Percentiles rank a stretch among this genome's conserved stretches.
These are phyloP conservation scores for Eira barbara DNA, from an alignment of 2,113 vertebrate genomes.

Conservation along the genomic window DNA sequence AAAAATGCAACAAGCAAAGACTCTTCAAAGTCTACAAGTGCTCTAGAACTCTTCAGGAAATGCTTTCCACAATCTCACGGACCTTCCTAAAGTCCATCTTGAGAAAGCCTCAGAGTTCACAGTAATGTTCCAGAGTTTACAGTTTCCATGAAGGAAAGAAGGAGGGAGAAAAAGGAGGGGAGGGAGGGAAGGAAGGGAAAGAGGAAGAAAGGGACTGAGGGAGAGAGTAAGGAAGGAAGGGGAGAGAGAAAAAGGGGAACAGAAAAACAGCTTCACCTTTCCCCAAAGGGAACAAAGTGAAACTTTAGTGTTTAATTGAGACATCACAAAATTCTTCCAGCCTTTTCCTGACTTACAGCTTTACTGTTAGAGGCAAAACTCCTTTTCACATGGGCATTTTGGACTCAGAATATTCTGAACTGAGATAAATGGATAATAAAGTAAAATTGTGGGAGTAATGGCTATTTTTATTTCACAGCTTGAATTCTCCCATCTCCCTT, in stretches of 20 bases:
- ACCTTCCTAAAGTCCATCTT: neutral
- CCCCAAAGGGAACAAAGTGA: neutral
- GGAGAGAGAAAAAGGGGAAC: neutral
- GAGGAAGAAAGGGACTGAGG: neutral
- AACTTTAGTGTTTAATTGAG: neutral
- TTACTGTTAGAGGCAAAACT: neutral
- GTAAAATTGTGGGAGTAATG: neutral
- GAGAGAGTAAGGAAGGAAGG: neutral
- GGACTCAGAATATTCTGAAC: neutral
- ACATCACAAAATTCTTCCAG: neutral
- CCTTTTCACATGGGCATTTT: neutral
- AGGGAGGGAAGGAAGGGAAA: accelerated
- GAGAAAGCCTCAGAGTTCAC: neutral
- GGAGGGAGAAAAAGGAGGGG: too few species aligned
- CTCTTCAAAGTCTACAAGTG: neutral
- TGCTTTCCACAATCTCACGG: neutral
- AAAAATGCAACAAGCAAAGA: neutral
- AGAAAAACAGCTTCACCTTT: neutral
- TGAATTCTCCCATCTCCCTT: neutral
- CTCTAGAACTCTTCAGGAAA: neutral
- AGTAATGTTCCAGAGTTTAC: neutral
- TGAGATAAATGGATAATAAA: neutral
- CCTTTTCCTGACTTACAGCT: neutral
- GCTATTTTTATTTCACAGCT: neutral
- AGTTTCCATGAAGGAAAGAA: neutral